phyloP scores from a whole-genome alignment of 2,797 vertebrate species.

The Anguilla anguilla region DNA sequence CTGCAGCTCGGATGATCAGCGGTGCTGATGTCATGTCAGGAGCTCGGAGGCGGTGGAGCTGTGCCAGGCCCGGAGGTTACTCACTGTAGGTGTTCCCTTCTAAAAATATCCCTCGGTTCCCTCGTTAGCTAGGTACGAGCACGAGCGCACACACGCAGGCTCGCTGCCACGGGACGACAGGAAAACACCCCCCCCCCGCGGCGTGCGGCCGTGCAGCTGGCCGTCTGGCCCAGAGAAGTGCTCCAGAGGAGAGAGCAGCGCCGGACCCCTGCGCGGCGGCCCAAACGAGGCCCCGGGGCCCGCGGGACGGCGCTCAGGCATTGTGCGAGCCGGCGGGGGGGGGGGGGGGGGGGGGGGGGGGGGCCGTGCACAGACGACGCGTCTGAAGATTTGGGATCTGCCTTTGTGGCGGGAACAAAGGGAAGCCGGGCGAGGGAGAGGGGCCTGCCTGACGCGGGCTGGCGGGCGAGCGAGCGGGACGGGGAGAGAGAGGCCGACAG shows the following conservation, averaged over 20 bases:
- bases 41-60: background rate
- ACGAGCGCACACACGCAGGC: conserved; percentile 25
- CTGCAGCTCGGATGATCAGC: background rate
- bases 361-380: background rate
- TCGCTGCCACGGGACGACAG: conserved; percentile 37
- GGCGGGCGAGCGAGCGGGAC: background rate
- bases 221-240: background rate
- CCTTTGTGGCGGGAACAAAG: background rate
- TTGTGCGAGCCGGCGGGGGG: background rate
- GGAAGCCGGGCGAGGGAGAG: background rate
- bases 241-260: background rate
- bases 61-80: background rate
- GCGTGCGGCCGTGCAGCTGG: conserved; percentile 52
- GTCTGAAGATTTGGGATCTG: conserved; percentile 5
- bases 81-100: background rate
- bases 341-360: background rate
- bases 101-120: background rate
- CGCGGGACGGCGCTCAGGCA: background rate
- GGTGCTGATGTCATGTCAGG: background rate
- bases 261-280: background rate
- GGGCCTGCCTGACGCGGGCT: background rate
- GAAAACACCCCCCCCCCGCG: conserved; percentile 38
- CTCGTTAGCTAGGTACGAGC: background rate
- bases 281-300: background rate
- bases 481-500: background rate